A percentile compares a stretch with the other conserved stretches of the same genome.
These are phyloP conservation scores for Pelecanoides urinatrix DNA, from an alignment of 2,113 vertebrate genomes.

Conservation along the genomic window DNA sequence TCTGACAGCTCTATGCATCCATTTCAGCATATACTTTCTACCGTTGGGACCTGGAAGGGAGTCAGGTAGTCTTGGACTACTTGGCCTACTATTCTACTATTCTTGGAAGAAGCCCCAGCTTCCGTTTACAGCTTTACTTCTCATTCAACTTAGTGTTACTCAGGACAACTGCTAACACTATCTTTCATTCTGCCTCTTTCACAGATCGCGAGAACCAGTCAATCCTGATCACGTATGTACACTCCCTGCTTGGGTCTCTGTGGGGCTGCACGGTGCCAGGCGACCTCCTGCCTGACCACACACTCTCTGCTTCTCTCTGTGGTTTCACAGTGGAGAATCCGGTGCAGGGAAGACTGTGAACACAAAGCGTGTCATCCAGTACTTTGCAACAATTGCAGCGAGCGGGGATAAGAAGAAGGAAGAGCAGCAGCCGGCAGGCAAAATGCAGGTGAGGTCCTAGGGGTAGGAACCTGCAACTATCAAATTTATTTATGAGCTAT, in stretches of 20 bases:
- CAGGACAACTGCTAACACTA: neutral
- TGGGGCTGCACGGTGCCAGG: neutral
- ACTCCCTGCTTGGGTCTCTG: neutral
- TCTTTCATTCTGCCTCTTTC: neutral
- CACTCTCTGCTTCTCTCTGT: too few species aligned
- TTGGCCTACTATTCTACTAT: neutral
- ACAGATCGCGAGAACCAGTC: conserved; percentile 86
- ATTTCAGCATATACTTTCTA: neutral
- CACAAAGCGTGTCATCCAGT: conserved; percentile 93
- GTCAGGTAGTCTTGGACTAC: neutral
- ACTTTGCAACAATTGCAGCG: conserved; percentile 90
- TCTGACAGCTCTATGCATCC: neutral
- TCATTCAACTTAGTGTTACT: neutral
- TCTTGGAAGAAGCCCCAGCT: neutral
- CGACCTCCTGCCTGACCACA: too few species aligned
- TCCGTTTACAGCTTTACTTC: neutral
- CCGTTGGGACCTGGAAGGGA: neutral
- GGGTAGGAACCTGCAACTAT: neutral
- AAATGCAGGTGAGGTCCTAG: conserved; percentile 75
- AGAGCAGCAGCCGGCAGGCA: conserved; percentile 23
- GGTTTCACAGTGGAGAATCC: conserved; percentile 81
- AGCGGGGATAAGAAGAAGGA: neutral
- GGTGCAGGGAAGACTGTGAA: conserved; percentile 94
- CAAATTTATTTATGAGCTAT: neutral
- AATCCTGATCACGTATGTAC: conserved; percentile 82